Evolutionary conservation across 2,888 invertebrate genomes (phyloP).

Genomic region (Drosophila merina): DNA sequence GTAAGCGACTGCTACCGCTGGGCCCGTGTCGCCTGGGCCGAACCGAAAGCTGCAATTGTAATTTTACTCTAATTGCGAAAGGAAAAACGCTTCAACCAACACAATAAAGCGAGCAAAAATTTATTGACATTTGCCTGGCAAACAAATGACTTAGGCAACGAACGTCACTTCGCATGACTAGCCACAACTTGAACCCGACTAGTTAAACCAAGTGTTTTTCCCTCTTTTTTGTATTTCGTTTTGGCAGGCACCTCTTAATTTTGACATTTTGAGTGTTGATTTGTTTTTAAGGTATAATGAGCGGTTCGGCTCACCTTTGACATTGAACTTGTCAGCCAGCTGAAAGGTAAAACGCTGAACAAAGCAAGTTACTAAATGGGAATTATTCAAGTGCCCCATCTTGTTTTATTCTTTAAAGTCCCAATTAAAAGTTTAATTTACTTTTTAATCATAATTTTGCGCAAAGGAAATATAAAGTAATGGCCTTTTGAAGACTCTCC

Average conservation of each 20-base stretch:
- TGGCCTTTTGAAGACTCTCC: conserved; percentile 29
- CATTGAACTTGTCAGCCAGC: conserved; percentile 70
- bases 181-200: conserved; percentile 8
- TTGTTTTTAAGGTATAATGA: conserved; percentile 11
- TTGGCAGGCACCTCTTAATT: conserved; percentile 28
- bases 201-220: conserved; percentile 8
- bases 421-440: conserved; percentile 16
- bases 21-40: conserved; percentile 38
- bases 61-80: conserved; percentile 68
- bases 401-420: conserved; percentile 16
- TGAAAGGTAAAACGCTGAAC: conserved; percentile 7
- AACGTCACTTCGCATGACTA: conserved; percentile 50
- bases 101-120: conserved; percentile 36
- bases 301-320: conserved; percentile 61
- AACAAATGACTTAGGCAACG: conserved; percentile 73
- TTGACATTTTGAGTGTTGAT: conserved; percentile 31
- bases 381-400: conserved; percentile 18
- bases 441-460: background rate
- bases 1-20: conserved; percentile 52
- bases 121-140: conserved; percentile 59
- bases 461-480: conserved; percentile 42
- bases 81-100: conserved; percentile 19
- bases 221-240: conserved; percentile 1
- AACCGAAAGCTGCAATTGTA: conserved; percentile 61
- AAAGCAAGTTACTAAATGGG: conserved; percentile 22